phyloP scores from a whole-genome alignment of 2,113 vertebrate species.

The Bostrychus sinensis region DNA sequence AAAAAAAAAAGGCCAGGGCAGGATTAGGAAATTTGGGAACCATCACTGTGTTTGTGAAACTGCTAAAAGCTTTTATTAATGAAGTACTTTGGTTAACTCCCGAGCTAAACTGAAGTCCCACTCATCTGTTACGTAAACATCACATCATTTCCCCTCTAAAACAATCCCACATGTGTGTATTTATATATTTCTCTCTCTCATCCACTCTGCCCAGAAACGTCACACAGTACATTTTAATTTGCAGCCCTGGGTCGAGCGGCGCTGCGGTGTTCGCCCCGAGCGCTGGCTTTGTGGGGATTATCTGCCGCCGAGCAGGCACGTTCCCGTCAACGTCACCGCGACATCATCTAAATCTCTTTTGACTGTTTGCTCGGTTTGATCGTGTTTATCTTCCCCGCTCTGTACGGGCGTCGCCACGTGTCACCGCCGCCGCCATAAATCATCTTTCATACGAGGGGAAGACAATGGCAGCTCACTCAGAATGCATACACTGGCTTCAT shows the following conservation, averaged over 20 bases:
- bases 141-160: not conserved
- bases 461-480: not conserved
- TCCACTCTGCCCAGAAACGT: not conserved
- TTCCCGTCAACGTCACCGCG: constrained; percentile 59
- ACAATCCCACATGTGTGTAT: not conserved
- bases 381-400: constrained; percentile 51
- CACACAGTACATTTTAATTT: constrained; percentile 1
- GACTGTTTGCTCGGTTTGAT: constrained; percentile 57
- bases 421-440: constrained; percentile 32
- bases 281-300: constrained; percentile 69
- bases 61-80: not conserved
- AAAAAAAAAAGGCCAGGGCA: no score
- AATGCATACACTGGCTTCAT: not conserved
- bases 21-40: no score
- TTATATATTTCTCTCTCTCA: not conserved
- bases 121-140: not conserved
- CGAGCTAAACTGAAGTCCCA: not conserved
- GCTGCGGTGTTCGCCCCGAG: constrained; percentile 48
- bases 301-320: constrained; percentile 62
- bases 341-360: constrained; percentile 66
- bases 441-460: not conserved
- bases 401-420: constrained; percentile 20
- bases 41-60: not conserved
- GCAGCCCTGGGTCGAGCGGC: not conserved
- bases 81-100: not conserved